These are phyloP conservation scores for Habroteleia sp. DNA, from an alignment of 2,888 invertebrate species.

Conservation along the genomic window DNA sequence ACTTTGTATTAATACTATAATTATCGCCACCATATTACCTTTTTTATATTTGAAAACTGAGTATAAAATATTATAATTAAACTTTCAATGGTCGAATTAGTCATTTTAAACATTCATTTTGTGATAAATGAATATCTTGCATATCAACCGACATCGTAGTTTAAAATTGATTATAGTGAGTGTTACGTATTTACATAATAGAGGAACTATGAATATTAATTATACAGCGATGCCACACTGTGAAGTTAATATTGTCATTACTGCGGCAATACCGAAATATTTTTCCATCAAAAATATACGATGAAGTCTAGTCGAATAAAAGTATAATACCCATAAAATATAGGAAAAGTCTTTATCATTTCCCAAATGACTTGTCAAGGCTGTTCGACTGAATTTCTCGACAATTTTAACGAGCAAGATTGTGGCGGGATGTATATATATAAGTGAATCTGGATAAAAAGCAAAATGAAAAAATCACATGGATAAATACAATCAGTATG, in stretches of 20 bases:
- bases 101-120: too few relatives aligned
- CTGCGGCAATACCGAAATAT: background rate
- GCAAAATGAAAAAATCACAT: slow-evolving; percentile 55
- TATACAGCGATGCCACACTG: background rate
- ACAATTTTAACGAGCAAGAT: slow-evolving; percentile 24
- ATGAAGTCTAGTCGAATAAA: background rate
- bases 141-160: background rate
- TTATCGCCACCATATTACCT: too few relatives aligned
- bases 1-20: too few relatives aligned
- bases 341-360: slow-evolving; percentile 13
- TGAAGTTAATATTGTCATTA: too few relatives aligned
- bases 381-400: slow-evolving; percentile 8
- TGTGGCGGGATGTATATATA: slow-evolving; percentile 21
- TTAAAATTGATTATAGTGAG: background rate
- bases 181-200: slow-evolving; percentile 1
- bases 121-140: background rate
- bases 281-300: background rate
- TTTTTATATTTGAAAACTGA: too few relatives aligned
- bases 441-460: slow-evolving; percentile 45
- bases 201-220: slow-evolving; percentile 21
- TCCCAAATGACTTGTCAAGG: slow-evolving; percentile 32
- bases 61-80: too few relatives aligned
- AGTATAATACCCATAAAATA: background rate
- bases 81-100: too few relatives aligned
- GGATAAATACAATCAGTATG: slow-evolving; percentile 72